phyloP scores from a whole-genome alignment of 2,113 vertebrate species.

The Manacus vitellinus region DNA sequence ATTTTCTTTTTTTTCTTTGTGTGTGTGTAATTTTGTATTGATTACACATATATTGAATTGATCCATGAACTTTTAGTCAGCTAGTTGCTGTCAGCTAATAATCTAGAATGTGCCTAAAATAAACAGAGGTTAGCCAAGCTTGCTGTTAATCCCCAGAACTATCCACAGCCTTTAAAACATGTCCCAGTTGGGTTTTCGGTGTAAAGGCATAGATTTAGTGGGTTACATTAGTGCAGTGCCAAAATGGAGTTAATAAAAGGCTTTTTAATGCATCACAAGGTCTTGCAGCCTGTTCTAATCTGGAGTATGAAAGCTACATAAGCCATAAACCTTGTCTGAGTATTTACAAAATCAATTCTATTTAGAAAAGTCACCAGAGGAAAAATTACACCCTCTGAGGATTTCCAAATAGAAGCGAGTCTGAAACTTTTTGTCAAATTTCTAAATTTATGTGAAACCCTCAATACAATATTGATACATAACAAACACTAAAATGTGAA shows the following conservation, averaged over 20 bases:
- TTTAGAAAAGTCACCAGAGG: not conserved
- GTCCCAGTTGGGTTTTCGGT: not conserved
- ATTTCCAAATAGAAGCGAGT: not conserved
- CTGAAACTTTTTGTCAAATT: not conserved
- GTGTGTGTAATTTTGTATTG: not conserved
- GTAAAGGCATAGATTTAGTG: not conserved
- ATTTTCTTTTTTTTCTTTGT: not conserved
- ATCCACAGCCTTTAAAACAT: not conserved
- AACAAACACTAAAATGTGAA: not conserved
- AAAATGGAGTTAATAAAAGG: not conserved
- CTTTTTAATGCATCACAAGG: not conserved
- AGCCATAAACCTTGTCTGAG: not conserved
- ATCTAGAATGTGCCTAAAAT: not conserved
- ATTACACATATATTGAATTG: not conserved
- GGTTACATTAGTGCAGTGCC: not conserved
- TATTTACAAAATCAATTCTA: not conserved
- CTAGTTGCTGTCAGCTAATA: not conserved
- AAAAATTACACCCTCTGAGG: not conserved
- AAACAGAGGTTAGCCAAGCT: not conserved
- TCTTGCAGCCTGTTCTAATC: not conserved
- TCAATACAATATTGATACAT: fast-evolving
- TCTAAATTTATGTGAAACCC: not conserved
- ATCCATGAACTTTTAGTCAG: not conserved
- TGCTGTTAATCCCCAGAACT: not conserved
- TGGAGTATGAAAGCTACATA: not conserved